Percentiles rank a stretch among this genome's conserved stretches.
Conservation (phyloP, 2,888 invertebrate species). For the Adineta ricciae region DNA sequence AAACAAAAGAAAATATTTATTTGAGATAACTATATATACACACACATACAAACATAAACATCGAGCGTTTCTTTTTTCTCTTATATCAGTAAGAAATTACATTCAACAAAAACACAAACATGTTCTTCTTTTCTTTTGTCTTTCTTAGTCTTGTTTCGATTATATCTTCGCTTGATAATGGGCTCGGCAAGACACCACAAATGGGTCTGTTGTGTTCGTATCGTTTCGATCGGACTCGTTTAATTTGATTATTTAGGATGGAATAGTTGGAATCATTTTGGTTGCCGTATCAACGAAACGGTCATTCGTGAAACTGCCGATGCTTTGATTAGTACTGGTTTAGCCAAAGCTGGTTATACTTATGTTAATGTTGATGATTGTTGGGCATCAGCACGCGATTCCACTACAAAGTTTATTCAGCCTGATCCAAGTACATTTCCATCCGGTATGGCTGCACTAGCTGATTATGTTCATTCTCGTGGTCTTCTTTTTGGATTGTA, state of each 20-base stretch:
- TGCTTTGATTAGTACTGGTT: not conserved
- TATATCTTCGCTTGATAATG: not conserved
- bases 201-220: not conserved
- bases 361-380: slow-evolving; percentile 13
- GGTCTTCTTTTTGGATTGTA: not conserved
- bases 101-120: not conserved
- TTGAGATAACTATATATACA: not conserved
- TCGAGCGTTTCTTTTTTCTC: not conserved
- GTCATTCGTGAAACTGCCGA: not conserved
- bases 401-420: not conserved
- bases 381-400: slow-evolving; percentile 5
- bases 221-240: too few species aligned
- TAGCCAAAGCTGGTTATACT: not conserved
- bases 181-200: slow-evolving; percentile 6
- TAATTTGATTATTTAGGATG: too few species aligned
- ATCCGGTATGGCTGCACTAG: not conserved
- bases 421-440: not conserved
- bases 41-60: too few species aligned
- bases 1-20: not conserved
- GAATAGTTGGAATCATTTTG: slow-evolving; percentile 21
- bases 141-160: not conserved
- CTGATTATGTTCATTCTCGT: slow-evolving; percentile 7
- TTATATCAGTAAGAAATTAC: not conserved
- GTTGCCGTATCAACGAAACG: not conserved
- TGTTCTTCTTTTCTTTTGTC: not conserved